Evolutionary conservation across 2,113 vertebrate species (phyloP).

Genomic region (Pogona vitticeps): DNA sequence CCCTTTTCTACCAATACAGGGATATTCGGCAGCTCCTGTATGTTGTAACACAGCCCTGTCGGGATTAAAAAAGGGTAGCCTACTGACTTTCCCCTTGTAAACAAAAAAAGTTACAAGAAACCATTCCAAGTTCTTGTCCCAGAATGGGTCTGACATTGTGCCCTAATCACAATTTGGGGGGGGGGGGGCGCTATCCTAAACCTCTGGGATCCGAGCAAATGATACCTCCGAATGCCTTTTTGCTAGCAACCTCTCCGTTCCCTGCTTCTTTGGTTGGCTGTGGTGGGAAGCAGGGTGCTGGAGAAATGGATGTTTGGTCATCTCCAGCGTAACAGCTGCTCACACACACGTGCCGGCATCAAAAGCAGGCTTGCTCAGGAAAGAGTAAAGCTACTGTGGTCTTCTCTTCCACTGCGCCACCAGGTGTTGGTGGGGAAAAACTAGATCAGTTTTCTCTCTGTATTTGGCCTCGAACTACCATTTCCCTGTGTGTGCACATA

Average conservation of each 20-base stretch:
- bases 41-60: not conserved
- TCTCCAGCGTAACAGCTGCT: not conserved
- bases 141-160: not conserved
- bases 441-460: too few species aligned
- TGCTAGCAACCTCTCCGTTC: not conserved
- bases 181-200: too few species aligned
- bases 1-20: not conserved
- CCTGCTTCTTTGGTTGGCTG: not conserved
- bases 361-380: not conserved
- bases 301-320: not conserved
- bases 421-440: too few species aligned
- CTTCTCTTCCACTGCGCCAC: too few species aligned
- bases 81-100: not conserved
- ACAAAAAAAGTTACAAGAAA: not conserved
- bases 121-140: not conserved
- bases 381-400: not conserved
- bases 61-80: not conserved
- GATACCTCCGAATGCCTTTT: not conserved
- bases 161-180: too few species aligned
- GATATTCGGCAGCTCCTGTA: not conserved
- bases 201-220: not conserved
- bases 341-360: not conserved
- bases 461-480: too few species aligned
- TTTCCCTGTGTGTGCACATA: too few species aligned
- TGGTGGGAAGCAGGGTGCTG: not conserved